Evolutionary conservation across 2,888 invertebrate species (phyloP), one percentile per base, ranked within the genome.

Genomic region (Perizoma affinitatum): DNA sequence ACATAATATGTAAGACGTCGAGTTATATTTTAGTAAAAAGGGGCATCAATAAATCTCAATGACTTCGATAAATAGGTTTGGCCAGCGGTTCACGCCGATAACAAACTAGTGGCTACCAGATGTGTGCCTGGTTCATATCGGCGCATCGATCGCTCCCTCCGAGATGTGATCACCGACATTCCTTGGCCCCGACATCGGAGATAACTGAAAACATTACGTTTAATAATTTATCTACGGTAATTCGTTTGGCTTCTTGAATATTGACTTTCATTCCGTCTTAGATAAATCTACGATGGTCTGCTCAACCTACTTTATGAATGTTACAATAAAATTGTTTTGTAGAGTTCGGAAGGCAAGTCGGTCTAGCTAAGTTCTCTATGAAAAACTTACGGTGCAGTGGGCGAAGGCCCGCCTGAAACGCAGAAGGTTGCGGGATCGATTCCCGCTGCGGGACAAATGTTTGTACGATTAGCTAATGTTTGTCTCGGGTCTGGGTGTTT

Each of bases 1-100:
- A 79, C 79, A 78, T 78, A 79, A 80, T 77, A 74, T 83, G 82
- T 84, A 75, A 79, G 70, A 82, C 71, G 78, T 80, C 75, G 76
- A 80, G 79, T 83, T 83, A 83, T 83, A 22, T 22, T 22, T 83
- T 77, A 79, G 75, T 79, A 77, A 80, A 84, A 82, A 80, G 77
- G n/a, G 76, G 67, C 70, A 73, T 80, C 78, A 74, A 86, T 87
- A 85, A 85, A 86, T 87, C 85, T 84, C 78, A 73, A 72, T 84
- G 86, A 87, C 85, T 86, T 81, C 82, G 85, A 85, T 86, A 83
- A 84, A 87, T 87, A 82, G 82, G 82, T 81, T 80, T 76, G 76
- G 78, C 74, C 70, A 76, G 76, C 74, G 82, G 80, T 84, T 83
- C 76, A 79, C 84, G 78, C 80, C 80, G 85, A 85, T 83, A 83